These are phyloP conservation scores for Drosophila pseudotakahashii DNA, from an alignment of 2,888 invertebrate species.

Conservation along the genomic window DNA sequence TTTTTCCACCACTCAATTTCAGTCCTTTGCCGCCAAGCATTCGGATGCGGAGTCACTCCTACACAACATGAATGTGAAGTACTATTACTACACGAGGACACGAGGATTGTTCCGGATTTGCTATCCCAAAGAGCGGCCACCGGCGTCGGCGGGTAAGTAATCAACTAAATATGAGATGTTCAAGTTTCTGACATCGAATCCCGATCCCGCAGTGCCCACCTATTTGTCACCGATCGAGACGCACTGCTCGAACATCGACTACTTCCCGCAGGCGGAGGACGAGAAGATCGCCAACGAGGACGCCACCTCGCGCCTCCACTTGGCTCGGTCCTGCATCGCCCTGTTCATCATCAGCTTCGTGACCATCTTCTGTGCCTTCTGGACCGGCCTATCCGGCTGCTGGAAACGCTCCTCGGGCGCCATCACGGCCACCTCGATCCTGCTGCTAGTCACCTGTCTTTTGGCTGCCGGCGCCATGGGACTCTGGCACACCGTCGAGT, in stretches of 20 bases:
- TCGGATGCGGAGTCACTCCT: conserved; percentile 88
- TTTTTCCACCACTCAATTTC: conserved; percentile 65
- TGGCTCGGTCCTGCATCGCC: conserved; percentile 96
- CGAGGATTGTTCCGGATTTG: conserved; percentile 97
- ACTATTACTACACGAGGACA: conserved; percentile 95
- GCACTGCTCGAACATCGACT: conserved; percentile 97
- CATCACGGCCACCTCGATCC: conserved; percentile 95
- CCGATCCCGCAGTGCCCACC: conserved; percentile 88
- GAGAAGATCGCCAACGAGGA: conserved; percentile 85
- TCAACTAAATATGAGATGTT: too few species aligned
- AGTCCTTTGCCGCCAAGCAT: conserved; percentile 91
- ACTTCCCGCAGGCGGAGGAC: conserved; percentile 88
- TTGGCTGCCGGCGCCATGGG: conserved; percentile 97
- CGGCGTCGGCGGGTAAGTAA: conserved; percentile 87
- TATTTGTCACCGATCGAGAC: conserved; percentile 97
- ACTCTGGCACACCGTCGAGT: conserved; percentile 97
- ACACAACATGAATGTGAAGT: conserved; percentile 93
- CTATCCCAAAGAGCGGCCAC: conserved; percentile 96
- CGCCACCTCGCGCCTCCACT: conserved; percentile 92
- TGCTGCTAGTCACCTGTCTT: conserved; percentile 87
- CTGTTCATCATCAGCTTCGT: conserved; percentile 96
- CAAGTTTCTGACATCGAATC: neutral
- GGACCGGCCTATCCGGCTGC: conserved; percentile 98
- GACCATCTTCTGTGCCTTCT: conserved; percentile 96
- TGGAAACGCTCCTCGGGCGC: conserved; percentile 98